These are phyloP conservation scores for Cylloceria caligata DNA, from an alignment of 2,888 invertebrate genomes.

Conservation along the genomic window DNA sequence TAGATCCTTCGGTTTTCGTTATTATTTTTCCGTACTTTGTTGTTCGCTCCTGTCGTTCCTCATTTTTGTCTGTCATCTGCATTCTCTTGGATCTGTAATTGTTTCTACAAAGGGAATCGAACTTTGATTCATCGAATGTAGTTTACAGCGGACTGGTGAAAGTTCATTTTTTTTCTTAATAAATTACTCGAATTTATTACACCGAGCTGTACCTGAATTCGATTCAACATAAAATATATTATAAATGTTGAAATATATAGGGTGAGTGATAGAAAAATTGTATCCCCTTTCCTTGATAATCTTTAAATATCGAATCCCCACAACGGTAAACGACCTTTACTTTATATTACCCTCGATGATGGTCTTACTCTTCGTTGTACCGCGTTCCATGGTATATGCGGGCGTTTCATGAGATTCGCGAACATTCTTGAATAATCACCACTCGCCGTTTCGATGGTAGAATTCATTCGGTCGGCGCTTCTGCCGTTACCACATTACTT, in stretches of 20 bases:
- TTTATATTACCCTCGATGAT: not conserved
- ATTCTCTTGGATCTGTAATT: too few relatives aligned
- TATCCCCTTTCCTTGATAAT: not conserved
- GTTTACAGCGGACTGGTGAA: too few relatives aligned
- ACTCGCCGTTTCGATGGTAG: conserved; percentile 54
- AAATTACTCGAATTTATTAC: too few relatives aligned
- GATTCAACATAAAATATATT: not conserved
- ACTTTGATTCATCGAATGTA: too few relatives aligned
- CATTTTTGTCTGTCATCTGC: too few relatives aligned
- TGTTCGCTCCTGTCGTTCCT: conserved; percentile 23
- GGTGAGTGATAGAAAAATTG: not conserved
- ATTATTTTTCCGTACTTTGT: conserved; percentile 53
- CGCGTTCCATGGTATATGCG: conserved; percentile 8
- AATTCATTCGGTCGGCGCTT: conserved; percentile 60
- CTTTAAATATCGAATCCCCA: not conserved
- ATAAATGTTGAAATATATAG: not conserved
- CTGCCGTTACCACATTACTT: conserved; percentile 23
- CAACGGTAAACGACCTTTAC: not conserved
- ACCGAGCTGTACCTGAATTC: too few relatives aligned
- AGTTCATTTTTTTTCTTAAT: too few relatives aligned
- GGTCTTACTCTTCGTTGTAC: not conserved
- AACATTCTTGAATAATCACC: conserved; percentile 63
- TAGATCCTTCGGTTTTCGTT: conserved; percentile 37
- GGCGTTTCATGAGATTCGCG: conserved; percentile 43
- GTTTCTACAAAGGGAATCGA: too few relatives aligned